A percentile compares a stretch with the other conserved stretches of the same genome.
Conservation (phyloP, 2,888 invertebrate species). For the Machimus rusticus region DNA sequence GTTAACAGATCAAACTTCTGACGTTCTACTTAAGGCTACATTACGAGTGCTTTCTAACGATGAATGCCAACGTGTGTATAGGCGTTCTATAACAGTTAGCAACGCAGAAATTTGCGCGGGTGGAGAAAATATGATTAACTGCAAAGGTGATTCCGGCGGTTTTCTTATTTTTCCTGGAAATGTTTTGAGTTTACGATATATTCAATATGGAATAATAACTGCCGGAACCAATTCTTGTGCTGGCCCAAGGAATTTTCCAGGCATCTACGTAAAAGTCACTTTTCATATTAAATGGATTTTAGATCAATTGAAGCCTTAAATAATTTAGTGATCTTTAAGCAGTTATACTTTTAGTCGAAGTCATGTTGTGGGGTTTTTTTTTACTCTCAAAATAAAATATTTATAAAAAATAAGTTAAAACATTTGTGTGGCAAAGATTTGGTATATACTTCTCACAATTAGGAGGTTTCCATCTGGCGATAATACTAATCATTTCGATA, state of each 20-base stretch:
- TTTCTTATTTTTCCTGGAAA: constrained; percentile 52
- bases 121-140: constrained; percentile 55
- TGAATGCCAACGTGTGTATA: constrained; percentile 57
- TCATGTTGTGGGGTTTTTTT: background rate
- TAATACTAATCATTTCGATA: no score
- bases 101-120: constrained; percentile 67
- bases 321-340: background rate
- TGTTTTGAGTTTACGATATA: constrained; percentile 49
- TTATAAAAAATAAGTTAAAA: background rate
- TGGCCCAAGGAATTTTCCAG: constrained; percentile 62
- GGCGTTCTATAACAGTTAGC: constrained; percentile 49
- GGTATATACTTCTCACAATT: no score
- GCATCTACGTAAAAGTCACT: constrained; percentile 66
- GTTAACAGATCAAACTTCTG: constrained; percentile 21
- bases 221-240: constrained; percentile 68
- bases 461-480: no score
- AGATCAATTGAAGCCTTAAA: constrained; percentile 42
- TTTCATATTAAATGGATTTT: constrained; percentile 68
- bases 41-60: constrained; percentile 56
- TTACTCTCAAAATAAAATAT: background rate
- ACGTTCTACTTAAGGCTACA: constrained; percentile 57
- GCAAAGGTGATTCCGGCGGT: constrained; percentile 52
- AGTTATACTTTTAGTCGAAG: background rate
- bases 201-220: constrained; percentile 69
- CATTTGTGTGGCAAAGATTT: background rate